Percentiles rank a stretch among this genome's conserved stretches.
Conservation (phyloP, 2,888 invertebrate genomes). For the Pristionchus entomophagus region DNA sequence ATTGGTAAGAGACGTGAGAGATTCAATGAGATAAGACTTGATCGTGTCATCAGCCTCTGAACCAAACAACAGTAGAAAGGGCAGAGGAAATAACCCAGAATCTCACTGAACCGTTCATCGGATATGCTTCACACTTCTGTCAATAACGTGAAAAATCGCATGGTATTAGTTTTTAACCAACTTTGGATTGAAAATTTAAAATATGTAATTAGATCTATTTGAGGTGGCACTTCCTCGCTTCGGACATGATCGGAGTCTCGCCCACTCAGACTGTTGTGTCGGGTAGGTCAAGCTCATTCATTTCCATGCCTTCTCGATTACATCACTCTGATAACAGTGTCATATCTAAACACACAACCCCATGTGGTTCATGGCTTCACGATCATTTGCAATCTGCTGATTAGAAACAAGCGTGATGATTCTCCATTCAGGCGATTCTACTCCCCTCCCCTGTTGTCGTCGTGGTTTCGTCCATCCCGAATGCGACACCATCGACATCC, state of each 20-base stretch:
- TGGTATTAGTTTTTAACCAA: no score
- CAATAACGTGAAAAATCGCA: no score
- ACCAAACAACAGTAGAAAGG: no score
- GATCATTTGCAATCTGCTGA: background rate
- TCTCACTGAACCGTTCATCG: no score
- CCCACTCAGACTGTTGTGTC: conserved; percentile 58
- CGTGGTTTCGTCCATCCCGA: conserved; percentile 70
- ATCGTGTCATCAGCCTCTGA: no score
- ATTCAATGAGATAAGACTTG: no score
- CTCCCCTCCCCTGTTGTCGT: conserved; percentile 71
- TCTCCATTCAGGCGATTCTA: conserved; percentile 12
- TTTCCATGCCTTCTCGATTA: no score
- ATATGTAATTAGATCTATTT: no score
- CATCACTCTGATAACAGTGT: no score
- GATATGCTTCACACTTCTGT: no score
- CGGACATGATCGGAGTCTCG: conserved; percentile 80
- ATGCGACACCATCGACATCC: conserved; percentile 71
- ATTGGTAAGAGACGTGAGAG: conserved; percentile 34
- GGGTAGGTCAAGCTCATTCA: conserved; percentile 43
- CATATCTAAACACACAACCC: no score
- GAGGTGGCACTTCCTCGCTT: conserved; percentile 73
- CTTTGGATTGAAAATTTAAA: no score
- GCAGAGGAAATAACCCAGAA: conserved; percentile 52
- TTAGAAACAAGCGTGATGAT: background rate
- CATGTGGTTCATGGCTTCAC: background rate